These are phyloP conservation scores for Drosophila kohkoa DNA, from an alignment of 1,140 invertebrate species.

Conservation along the genomic window DNA sequence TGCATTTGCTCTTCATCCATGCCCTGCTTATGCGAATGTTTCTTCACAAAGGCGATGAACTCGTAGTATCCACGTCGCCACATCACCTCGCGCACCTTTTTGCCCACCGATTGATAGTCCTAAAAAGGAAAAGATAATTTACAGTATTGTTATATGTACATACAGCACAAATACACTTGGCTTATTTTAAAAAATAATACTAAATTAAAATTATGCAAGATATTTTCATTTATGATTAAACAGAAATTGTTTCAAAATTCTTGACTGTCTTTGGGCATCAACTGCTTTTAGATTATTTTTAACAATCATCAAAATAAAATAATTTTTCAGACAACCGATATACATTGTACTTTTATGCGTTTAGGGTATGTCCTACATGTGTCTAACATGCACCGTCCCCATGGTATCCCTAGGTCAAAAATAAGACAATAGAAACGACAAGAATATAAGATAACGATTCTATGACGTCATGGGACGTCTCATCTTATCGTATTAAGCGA, in stretches of 20 bases:
- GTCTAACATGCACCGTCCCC: neutral
- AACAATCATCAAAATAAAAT: too few relatives aligned
- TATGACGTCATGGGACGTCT: neutral
- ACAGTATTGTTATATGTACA: too few relatives aligned
- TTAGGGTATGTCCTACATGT: neutral
- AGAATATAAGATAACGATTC: neutral
- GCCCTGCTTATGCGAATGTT: slow-evolving; percentile 88
- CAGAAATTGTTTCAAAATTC: too few relatives aligned
- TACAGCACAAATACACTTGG: too few relatives aligned
- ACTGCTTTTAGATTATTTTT: too few relatives aligned
- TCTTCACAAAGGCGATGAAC: slow-evolving; percentile 92
- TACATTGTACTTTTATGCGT: neutral
- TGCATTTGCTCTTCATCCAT: slow-evolving; percentile 86
- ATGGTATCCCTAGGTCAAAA: neutral
- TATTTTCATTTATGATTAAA: too few relatives aligned
- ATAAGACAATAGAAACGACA: neutral
- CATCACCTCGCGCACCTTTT: slow-evolving; percentile 94
- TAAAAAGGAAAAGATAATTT: neutral
- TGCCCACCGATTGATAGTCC: slow-evolving; percentile 91
- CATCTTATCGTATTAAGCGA: neutral
- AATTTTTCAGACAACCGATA: too few relatives aligned
- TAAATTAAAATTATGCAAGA: too few relatives aligned
- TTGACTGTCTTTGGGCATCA: too few relatives aligned
- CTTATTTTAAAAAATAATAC: too few relatives aligned
- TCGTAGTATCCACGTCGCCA: slow-evolving; percentile 98